phyloP scores from a whole-genome alignment of 2,888 invertebrate genomes.

The Augiades crinisus region DNA sequence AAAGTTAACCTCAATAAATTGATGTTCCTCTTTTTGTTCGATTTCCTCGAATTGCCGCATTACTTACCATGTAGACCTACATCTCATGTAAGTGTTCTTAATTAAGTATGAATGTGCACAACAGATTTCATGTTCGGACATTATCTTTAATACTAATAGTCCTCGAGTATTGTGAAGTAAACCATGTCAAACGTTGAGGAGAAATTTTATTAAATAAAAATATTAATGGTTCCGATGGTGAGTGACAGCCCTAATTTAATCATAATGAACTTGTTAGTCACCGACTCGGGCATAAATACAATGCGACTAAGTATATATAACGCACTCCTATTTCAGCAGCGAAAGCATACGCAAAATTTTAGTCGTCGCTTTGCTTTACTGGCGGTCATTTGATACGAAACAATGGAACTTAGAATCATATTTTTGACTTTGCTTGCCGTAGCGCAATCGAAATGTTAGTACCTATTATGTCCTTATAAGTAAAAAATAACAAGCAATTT shows the following conservation, averaged over 20 bases:
- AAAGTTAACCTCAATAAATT: constrained; percentile 23
- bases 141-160: too few species aligned
- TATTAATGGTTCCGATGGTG: constrained; percentile 10
- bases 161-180: constrained; percentile 10
- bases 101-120: not conserved
- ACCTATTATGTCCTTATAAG: constrained; percentile 11
- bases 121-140: not conserved
- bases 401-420: constrained; percentile 50
- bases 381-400: constrained; percentile 32
- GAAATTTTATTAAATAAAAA: constrained; percentile 15
- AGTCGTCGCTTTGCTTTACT: constrained; percentile 32
- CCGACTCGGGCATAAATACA: constrained; percentile 5
- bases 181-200: constrained; percentile 13
- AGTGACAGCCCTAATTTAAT: constrained; percentile 22
- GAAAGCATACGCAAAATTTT: constrained; percentile 27
- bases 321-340: constrained; percentile 23
- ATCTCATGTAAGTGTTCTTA: not conserved
- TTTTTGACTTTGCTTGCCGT: constrained; percentile 41
- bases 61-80: not conserved
- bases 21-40: constrained; percentile 12
- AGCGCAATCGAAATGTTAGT: constrained; percentile 46
- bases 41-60: constrained; percentile 18
- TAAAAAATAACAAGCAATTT: too few species aligned
- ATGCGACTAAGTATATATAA: constrained; percentile 22
- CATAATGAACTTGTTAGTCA: constrained; percentile 18